These are phyloP conservation scores for Neotragus pygmaeus DNA, from an alignment of 2,113 vertebrate species.

Conservation along the genomic window DNA sequence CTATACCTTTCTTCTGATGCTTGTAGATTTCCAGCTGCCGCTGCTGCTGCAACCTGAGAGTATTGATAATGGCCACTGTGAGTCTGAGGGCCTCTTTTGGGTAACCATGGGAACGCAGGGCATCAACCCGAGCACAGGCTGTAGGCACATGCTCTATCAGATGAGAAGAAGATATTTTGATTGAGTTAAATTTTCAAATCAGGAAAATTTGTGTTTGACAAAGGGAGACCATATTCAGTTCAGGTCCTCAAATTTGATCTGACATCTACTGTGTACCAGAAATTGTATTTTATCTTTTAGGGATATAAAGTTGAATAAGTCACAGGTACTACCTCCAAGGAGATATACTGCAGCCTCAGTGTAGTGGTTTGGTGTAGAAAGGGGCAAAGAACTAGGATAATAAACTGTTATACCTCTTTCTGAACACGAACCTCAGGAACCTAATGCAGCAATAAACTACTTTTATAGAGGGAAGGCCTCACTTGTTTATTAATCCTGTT, in stretches of 20 bases:
- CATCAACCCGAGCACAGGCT: conserved; percentile 96
- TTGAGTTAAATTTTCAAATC: conserved; percentile 45
- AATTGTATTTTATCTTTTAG: conserved; percentile 21
- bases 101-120: conserved; percentile 96
- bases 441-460: neutral
- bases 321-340: neutral
- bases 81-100: conserved; percentile 96
- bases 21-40: conserved; percentile 98
- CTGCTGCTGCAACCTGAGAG: conserved; percentile 95
- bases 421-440: conserved; percentile 1
- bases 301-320: conserved; percentile 24
- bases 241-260: conserved; percentile 31
- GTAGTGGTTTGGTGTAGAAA: neutral
- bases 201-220: conserved; percentile 31
- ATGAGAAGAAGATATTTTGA: conserved; percentile 57
- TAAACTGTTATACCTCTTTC: neutral
- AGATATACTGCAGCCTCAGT: neutral
- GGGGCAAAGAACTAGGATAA: neutral
- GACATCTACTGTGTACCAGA: conserved; percentile 5
- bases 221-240: neutral
- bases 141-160: conserved; percentile 95
- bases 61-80: conserved; percentile 97
- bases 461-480: neutral
- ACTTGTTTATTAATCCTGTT: conserved; percentile 8
- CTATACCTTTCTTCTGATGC: conserved; percentile 98